A percentile compares a stretch with the other conserved stretches of the same genome.
These are phyloP conservation scores for Tamandua tetradactyla DNA, from an alignment of 2,797 vertebrate genomes.

Conservation along the genomic window DNA sequence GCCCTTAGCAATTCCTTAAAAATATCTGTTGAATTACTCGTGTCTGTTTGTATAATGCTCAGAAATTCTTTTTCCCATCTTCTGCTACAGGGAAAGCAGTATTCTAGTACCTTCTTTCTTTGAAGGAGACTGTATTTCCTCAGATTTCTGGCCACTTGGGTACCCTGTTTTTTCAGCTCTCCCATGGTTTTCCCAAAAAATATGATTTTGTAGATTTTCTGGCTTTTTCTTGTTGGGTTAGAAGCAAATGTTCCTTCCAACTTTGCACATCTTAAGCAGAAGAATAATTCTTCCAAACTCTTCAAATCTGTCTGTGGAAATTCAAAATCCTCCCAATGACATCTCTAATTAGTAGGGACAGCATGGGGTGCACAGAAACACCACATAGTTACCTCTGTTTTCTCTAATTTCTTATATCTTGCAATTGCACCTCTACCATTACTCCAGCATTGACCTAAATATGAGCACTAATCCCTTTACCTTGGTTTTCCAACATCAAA, in stretches of 20 bases:
- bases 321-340: not conserved
- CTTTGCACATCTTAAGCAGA: not conserved
- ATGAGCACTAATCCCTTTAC: not conserved
- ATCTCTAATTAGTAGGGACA: not conserved
- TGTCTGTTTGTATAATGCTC: not conserved
- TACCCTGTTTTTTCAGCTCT: not conserved
- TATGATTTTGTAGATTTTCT: not conserved
- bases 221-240: not conserved
- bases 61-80: not conserved
- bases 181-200: not conserved
- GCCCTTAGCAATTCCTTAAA: not conserved
- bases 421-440: not conserved
- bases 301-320: not conserved
- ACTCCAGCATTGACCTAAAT: not conserved
- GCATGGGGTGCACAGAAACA: not conserved
- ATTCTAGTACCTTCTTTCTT: not conserved
- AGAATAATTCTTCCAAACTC: not conserved
- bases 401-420: not conserved
- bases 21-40: not conserved
- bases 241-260: not conserved
- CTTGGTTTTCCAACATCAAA: not conserved
- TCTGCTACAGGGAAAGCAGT: not conserved
- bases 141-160: not conserved
- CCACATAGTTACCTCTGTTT: not conserved
- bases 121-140: not conserved